These are phyloP conservation scores for Sebastes itinus DNA, from an alignment of 2,797 vertebrate species.

Conservation along the genomic window DNA sequence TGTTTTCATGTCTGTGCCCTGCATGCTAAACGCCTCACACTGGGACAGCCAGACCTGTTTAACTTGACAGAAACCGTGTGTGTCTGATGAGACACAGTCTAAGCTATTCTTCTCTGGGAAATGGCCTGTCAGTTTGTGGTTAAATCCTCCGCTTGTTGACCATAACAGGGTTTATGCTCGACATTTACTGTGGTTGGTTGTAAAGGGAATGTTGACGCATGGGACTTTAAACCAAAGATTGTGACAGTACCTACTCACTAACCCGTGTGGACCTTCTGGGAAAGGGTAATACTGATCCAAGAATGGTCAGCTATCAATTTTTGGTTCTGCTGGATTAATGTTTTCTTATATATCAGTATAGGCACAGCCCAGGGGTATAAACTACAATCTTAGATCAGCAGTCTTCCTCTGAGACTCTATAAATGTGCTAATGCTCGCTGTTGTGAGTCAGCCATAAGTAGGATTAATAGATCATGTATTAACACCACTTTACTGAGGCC, in stretches of 20 bases:
- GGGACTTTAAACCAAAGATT: constrained; percentile 12
- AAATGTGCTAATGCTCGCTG: constrained; percentile 18
- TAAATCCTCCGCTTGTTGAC: background rate
- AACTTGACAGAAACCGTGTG: constrained; percentile 2
- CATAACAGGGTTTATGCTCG: background rate
- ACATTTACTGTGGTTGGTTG: background rate
- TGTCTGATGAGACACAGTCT: background rate
- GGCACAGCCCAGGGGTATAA: background rate
- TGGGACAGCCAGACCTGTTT: constrained; percentile 26
- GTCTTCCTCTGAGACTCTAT: constrained; percentile 13
- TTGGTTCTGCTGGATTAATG: constrained; percentile 2
- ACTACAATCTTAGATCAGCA: constrained; percentile 26
- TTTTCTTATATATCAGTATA: background rate
- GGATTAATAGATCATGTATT: constrained; percentile 77
- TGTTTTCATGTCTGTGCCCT: background rate
- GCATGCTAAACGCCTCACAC: constrained; percentile 5
- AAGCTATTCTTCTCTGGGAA: background rate
- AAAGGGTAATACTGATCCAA: background rate
- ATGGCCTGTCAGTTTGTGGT: background rate
- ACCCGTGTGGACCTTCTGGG: background rate
- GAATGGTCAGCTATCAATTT: background rate
- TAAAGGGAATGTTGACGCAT: constrained; percentile 24
- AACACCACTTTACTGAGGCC: constrained; percentile 45
- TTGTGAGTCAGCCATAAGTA: constrained; percentile 33
- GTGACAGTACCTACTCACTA: background rate